Evolutionary conservation across 2,888 invertebrate genomes (phyloP).

Genomic region (Andrena hattorfiana): DNA sequence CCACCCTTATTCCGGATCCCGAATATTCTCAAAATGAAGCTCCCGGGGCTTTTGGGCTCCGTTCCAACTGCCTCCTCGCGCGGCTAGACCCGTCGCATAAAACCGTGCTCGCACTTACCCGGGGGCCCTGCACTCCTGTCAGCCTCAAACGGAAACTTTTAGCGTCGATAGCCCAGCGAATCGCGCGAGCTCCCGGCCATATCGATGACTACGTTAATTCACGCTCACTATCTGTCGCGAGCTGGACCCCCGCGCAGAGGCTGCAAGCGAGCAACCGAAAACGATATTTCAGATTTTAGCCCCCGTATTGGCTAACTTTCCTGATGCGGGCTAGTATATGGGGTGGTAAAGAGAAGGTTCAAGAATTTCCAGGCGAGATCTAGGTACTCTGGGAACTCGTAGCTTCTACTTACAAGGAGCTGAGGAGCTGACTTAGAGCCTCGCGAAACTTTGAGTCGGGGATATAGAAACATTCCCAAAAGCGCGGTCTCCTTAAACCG

Average conservation of each 20-base stretch:
- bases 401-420: slow-evolving; percentile 20
- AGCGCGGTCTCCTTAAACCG: background rate
- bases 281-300: slow-evolving; percentile 9
- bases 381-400: slow-evolving; percentile 9
- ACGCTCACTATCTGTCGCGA: background rate
- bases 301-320: background rate
- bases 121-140: slow-evolving; percentile 32
- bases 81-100: slow-evolving; percentile 41
- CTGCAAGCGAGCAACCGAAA: background rate
- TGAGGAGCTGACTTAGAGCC: slow-evolving; percentile 3
- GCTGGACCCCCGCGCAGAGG: background rate
- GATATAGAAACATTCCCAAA: slow-evolving; percentile 1
- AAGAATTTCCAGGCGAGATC: slow-evolving; percentile 10
- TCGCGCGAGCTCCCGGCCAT: background rate
- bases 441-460: background rate
- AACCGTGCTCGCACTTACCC: slow-evolving; percentile 40
- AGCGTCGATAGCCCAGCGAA: slow-evolving; percentile 21
- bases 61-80: slow-evolving; percentile 60
- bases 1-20: slow-evolving; percentile 67
- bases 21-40: slow-evolving; percentile 70
- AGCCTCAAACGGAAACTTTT: slow-evolving; percentile 56
- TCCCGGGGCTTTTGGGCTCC: slow-evolving; percentile 61
- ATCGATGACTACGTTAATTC: slow-evolving; percentile 18
- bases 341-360: slow-evolving; percentile 6
- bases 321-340: background rate